phyloP scores from a whole-genome alignment of 1,140 invertebrate genomes.

The Zaprionus tsacasi region DNA sequence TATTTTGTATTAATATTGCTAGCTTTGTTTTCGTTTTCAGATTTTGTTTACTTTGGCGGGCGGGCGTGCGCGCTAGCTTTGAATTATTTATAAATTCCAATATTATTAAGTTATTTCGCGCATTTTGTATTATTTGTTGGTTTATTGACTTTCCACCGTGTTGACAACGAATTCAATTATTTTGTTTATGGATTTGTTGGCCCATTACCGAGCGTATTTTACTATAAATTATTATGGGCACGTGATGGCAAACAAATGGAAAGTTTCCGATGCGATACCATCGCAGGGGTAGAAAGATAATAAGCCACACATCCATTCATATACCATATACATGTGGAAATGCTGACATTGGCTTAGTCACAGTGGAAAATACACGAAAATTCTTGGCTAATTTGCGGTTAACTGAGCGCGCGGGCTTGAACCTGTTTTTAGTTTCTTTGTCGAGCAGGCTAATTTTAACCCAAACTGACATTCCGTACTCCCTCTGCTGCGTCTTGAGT shows the following conservation, averaged over 20 bases:
- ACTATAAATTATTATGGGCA: conserved; percentile 5
- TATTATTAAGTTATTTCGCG: conserved; percentile 45
- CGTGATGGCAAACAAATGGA: conserved; percentile 10
- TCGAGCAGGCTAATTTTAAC: conserved; percentile 7
- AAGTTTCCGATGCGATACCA: conserved; percentile 1
- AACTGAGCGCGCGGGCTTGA: conserved; percentile 5
- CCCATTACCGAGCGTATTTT: neutral
- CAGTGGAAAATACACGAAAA: conserved; percentile 35
- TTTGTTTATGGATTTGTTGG: conserved; percentile 48
- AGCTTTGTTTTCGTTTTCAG: conserved; percentile 39
- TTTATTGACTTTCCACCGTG: conserved; percentile 24
- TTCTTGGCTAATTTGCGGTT: conserved; percentile 49
- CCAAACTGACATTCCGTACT: conserved; percentile 13
- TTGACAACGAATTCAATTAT: conserved; percentile 32
- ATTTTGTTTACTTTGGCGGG: conserved; percentile 70
- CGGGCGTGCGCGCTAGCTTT: conserved; percentile 38
- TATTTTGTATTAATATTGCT: conserved; percentile 14
- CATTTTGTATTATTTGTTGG: conserved; percentile 3
- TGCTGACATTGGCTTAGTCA: conserved; percentile 14
- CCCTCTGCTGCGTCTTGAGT: too few relatives aligned
- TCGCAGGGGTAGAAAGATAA: neutral
- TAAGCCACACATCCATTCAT: neutral
- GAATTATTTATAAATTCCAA: conserved; percentile 48
- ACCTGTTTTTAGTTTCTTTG: conserved; percentile 35
- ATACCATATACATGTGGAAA: conserved; percentile 2